These are phyloP conservation scores for Tetraodon nigroviridis DNA, from an alignment of 2,113 vertebrate species.

Conservation along the genomic window DNA sequence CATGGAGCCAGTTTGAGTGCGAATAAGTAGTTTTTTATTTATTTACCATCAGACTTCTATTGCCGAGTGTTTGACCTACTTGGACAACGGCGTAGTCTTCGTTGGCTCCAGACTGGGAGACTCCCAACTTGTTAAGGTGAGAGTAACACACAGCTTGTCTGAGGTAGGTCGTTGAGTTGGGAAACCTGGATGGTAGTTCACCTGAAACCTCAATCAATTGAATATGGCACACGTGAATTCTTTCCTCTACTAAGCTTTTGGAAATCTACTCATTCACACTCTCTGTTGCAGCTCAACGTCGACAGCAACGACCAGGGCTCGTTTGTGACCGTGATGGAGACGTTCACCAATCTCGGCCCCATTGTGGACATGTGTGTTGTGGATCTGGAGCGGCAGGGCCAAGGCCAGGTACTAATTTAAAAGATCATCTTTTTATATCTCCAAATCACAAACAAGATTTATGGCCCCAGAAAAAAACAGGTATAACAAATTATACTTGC, in stretches of 20 bases:
- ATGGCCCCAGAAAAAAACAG: not conserved
- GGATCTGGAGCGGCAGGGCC: slow-evolving; percentile 94
- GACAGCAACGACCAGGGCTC: slow-evolving; percentile 99
- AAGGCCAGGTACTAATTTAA: slow-evolving; percentile 85
- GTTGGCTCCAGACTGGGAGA: slow-evolving; percentile 96
- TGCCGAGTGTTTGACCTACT: slow-evolving; percentile 94
- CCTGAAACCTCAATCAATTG: too few species aligned
- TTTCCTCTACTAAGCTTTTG: too few species aligned
- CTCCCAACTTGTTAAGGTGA: slow-evolving; percentile 96
- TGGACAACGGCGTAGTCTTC: slow-evolving; percentile 97
- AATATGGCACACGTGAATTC: too few species aligned
- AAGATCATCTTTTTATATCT: not conserved
- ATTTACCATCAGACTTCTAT: slow-evolving; percentile 85
- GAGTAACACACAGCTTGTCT: slow-evolving; percentile 1
- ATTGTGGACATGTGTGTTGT: slow-evolving; percentile 99
- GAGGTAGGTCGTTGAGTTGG: not conserved
- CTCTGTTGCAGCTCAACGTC: slow-evolving; percentile 82
- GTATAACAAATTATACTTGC: too few species aligned
- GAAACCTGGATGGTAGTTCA: too few species aligned
- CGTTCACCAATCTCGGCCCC: slow-evolving; percentile 96
- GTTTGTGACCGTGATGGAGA: slow-evolving; percentile 96
- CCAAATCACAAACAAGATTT: not conserved
- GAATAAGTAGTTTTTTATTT: slow-evolving; percentile 1
- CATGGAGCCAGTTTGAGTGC: too few species aligned
- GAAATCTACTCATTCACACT: not conserved